Evolutionary conservation across 2,888 invertebrate species (phyloP).

Genomic region (Lithophane semibrunnea): DNA sequence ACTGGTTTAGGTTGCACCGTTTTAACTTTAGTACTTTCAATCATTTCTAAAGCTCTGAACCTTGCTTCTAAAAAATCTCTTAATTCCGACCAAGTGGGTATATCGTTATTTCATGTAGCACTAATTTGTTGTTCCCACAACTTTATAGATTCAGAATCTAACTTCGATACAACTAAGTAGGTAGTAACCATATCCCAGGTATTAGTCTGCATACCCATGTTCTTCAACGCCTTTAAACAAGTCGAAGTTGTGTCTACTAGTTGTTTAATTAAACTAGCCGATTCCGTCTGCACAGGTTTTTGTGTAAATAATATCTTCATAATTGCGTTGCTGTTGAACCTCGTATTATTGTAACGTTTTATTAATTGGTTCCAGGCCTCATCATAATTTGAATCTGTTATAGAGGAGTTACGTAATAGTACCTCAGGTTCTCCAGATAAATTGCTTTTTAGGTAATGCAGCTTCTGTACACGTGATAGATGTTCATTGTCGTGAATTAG

Average conservation of each 20-base stretch:
- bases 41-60: slow-evolving; percentile 42
- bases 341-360: slow-evolving; percentile 37
- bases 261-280: slow-evolving; percentile 30
- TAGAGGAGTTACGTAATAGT: too few relatives aligned
- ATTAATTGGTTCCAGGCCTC: slow-evolving; percentile 42
- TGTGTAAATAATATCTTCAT: slow-evolving; percentile 31
- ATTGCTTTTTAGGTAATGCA: too few relatives aligned
- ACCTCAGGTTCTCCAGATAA: too few relatives aligned
- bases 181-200: slow-evolving; percentile 25
- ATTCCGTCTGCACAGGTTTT: slow-evolving; percentile 18
- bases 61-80: slow-evolving; percentile 24
- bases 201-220: slow-evolving; percentile 17
- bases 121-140: too few relatives aligned
- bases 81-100: too few relatives aligned
- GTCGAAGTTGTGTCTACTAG: slow-evolving; percentile 34
- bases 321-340: slow-evolving; percentile 35
- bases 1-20: slow-evolving; percentile 13
- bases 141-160: too few relatives aligned
- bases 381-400: slow-evolving; percentile 27
- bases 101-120: not conserved
- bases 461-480: too few relatives aligned
- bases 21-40: slow-evolving; percentile 6
- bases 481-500: slow-evolving; percentile 15
- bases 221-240: slow-evolving; percentile 30
- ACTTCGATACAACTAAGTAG: too few relatives aligned